Percentiles rank a stretch among this genome's conserved stretches.
Evolutionary conservation across 2,113 vertebrate genomes (phyloP).

Genomic region (Pantherophis guttatus): DNA sequence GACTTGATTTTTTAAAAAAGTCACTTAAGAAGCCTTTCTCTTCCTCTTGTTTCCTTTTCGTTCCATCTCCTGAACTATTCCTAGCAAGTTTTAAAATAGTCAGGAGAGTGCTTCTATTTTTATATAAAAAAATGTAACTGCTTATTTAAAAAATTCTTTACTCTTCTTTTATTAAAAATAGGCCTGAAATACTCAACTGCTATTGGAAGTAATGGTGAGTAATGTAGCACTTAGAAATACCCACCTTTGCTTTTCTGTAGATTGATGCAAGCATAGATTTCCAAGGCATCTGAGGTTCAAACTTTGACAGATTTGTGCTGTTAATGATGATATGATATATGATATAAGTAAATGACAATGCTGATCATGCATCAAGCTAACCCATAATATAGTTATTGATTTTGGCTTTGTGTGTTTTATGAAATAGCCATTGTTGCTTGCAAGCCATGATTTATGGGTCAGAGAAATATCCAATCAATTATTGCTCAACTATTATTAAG

Average conservation of each 20-base stretch:
- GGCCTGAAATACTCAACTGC: neutral
- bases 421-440: neutral
- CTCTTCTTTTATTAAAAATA: constrained; percentile 16
- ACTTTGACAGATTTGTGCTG: neutral
- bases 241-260: neutral
- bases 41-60: neutral
- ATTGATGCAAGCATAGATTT: neutral
- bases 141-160: neutral
- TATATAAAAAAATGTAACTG: neutral
- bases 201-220: constrained; percentile 10
- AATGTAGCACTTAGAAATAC: neutral
- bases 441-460: neutral
- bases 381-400: neutral
- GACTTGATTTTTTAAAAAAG: neutral
- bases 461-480: neutral
- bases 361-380: neutral
- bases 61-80: neutral
- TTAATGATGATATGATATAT: neutral
- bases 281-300: neutral
- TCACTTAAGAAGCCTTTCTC: neutral
- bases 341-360: neutral
- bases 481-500: neutral
- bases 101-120: neutral
- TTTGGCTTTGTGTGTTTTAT: neutral
- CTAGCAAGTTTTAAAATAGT: neutral